Conservation (phyloP, 2,888 invertebrate species). For the Tribolium freemani region DNA sequence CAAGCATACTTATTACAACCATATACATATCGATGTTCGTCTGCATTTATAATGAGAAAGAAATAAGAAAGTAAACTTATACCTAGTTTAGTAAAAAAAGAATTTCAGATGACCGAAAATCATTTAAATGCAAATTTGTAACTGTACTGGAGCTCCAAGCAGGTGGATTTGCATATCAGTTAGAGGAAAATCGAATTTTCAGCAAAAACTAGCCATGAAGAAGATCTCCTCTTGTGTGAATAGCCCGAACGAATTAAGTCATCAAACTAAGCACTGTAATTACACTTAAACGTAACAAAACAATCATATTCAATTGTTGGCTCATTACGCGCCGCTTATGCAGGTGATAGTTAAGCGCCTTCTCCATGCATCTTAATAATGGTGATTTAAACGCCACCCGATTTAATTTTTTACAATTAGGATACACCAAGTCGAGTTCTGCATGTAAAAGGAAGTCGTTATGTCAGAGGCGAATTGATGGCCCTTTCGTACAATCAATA, state of each 20-base stretch:
- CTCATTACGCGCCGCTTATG: not conserved
- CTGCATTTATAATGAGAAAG: constrained; percentile 2
- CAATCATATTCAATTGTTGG: not conserved
- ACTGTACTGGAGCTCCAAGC: constrained; percentile 6
- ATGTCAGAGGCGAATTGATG: constrained; percentile 27
- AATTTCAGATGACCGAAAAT: constrained; percentile 18
- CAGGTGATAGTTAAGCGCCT: not conserved
- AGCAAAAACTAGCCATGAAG: not conserved
- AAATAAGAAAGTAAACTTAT: constrained; percentile 17
- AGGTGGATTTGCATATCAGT: constrained; percentile 2
- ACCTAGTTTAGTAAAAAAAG: constrained; percentile 13
- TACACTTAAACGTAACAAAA: constrained; percentile 1
- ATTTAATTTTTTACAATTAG: constrained; percentile 13
- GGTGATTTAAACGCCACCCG: constrained; percentile 7
- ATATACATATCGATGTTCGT: constrained; percentile 7
- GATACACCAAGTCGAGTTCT: constrained; percentile 7
- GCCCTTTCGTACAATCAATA: constrained; percentile 8
- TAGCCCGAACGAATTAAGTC: not conserved
- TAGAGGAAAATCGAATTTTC: not conserved
- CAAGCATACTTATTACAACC: constrained; percentile 6
- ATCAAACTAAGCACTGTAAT: not conserved
- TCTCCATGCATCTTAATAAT: constrained; percentile 10
- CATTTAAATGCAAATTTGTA: constrained; percentile 31
- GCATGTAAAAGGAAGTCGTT: constrained; percentile 28
- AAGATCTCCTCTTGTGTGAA: not conserved